phyloP scores from a whole-genome alignment of 2,113 vertebrate species.

The Apteryx owenii region DNA sequence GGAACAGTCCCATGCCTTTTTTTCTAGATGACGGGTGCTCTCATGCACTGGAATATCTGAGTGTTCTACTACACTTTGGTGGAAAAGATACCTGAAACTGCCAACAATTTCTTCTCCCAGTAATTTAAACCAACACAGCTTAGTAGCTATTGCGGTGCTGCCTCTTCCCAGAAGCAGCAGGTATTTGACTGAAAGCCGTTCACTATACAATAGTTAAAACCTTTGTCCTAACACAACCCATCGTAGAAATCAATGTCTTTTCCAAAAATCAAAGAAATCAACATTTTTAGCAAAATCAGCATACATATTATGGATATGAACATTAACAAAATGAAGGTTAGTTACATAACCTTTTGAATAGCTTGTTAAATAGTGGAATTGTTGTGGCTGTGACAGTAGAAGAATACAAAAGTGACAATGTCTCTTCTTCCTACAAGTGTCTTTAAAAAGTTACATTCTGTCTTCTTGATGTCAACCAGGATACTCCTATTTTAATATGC shows the following conservation, averaged over 20 bases:
- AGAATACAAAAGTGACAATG: background rate
- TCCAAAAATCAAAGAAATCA: background rate
- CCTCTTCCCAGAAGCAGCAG: background rate
- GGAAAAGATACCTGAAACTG: background rate
- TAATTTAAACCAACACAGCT: background rate
- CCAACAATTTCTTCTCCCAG: background rate
- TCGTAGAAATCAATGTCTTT: background rate
- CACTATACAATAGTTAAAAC: background rate
- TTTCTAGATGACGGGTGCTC: background rate
- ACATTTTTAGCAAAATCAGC: background rate
- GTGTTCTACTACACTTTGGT: background rate
- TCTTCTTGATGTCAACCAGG: background rate
- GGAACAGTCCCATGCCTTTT: background rate
- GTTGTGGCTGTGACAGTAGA: slow-evolving; percentile 6
- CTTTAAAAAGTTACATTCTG: background rate
- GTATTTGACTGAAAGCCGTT: background rate
- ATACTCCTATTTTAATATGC: background rate
- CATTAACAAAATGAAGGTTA: background rate
- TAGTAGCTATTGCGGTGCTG: background rate
- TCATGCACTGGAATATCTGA: background rate
- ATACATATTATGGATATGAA: background rate
- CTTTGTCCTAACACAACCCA: fast-evolving
- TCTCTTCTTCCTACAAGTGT: background rate
- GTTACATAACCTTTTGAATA: background rate
- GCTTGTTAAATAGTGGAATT: background rate